phyloP scores from a whole-genome alignment of 2,113 vertebrate species.

The Scomber scombrus region DNA sequence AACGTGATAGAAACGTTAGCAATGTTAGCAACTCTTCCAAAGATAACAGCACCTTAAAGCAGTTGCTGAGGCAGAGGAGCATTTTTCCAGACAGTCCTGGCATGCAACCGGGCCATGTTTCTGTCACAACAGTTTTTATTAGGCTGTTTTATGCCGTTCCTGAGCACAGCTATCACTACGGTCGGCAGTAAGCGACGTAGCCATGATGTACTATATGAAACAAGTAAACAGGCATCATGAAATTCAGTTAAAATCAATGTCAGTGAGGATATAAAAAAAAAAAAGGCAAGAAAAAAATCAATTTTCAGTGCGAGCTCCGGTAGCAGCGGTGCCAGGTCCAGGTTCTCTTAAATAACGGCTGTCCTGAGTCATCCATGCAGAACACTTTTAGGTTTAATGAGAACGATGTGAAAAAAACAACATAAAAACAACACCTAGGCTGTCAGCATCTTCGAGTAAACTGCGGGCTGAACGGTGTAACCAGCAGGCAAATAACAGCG shows the following conservation, averaged over 20 bases:
- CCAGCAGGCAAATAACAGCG: conserved; percentile 19
- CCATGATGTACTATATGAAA: not conserved
- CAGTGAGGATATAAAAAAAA: not conserved
- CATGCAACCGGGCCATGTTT: not conserved
- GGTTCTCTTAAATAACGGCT: conserved; percentile 27
- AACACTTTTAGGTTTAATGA: conserved; percentile 50
- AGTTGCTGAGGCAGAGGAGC: not conserved
- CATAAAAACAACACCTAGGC: not conserved
- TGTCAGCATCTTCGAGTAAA: conserved; percentile 20
- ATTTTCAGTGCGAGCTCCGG: not conserved
- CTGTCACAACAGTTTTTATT: conserved; percentile 4
- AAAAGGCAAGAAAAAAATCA: not conserved
- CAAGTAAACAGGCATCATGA: not conserved
- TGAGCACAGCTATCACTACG: not conserved
- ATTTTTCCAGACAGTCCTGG: conserved; percentile 6
- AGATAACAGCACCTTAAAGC: not conserved
- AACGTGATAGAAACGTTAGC: not conserved
- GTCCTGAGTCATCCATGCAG: conserved; percentile 13
- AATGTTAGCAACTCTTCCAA: not conserved
- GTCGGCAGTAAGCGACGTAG: not conserved
- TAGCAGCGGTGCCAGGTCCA: not conserved
- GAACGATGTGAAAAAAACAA: conserved; percentile 26
- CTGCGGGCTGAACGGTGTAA: conserved; percentile 5
- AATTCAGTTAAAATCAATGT: conserved; percentile 3
- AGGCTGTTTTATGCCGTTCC: not conserved